These are phyloP conservation scores for Pelodiscus sinensis DNA, from an alignment of 2,113 vertebrate genomes.

Conservation along the genomic window DNA sequence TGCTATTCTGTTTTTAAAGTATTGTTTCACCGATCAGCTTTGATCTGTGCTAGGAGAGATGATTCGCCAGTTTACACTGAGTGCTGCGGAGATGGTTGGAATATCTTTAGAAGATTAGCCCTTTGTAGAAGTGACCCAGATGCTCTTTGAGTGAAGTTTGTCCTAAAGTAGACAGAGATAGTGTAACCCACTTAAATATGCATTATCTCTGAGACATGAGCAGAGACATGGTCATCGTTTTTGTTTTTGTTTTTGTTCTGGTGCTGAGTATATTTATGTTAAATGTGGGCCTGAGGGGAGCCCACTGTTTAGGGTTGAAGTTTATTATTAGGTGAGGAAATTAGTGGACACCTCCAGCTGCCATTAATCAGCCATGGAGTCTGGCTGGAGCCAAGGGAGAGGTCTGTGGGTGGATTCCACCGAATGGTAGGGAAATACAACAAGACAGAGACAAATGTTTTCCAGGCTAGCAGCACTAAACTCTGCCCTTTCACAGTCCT, in stretches of 20 bases:
- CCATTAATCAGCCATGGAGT: conserved; percentile 91
- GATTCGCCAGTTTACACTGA: not conserved
- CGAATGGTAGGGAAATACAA: conserved; percentile 81
- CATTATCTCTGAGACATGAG: conserved; percentile 29
- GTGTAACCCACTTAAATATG: not conserved
- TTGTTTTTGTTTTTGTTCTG: conserved; percentile 59
- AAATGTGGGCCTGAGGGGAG: conserved; percentile 71
- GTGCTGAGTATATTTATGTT: conserved; percentile 45
- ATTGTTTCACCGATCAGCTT: not conserved
- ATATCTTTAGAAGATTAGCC: not conserved
- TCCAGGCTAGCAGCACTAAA: conserved; percentile 78
- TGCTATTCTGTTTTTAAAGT: conserved; percentile 27
- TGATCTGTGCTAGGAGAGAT: not conserved
- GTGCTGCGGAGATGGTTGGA: not conserved
- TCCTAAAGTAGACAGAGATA: not conserved
- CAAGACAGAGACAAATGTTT: conserved; percentile 89
- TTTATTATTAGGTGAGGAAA: conserved; percentile 89
- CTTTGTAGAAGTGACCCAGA: not conserved
- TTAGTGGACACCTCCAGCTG: conserved; percentile 91
- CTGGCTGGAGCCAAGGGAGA: conserved; percentile 88
- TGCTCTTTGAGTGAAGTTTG: not conserved
- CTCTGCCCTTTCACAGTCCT: conserved; percentile 79
- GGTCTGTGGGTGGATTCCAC: conserved; percentile 80
- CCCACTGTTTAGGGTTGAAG: conserved; percentile 72
- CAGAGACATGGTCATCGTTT: conserved; percentile 57